Evolutionary conservation across 2,888 invertebrate genomes (phyloP).

Genomic region (Dryomyza anilis): DNA sequence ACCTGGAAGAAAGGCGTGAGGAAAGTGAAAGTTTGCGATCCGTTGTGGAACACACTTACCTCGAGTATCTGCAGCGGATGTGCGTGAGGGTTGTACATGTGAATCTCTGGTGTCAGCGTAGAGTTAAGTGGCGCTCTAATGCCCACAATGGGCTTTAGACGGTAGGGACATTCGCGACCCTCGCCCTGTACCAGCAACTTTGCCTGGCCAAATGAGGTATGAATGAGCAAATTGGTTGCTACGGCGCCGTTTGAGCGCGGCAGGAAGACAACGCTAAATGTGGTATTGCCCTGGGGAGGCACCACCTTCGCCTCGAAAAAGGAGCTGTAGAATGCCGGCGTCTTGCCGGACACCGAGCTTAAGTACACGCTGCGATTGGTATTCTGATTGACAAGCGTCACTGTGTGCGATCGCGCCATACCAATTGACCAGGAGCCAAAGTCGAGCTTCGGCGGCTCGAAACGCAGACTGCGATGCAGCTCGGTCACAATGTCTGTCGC

Average conservation of each 20-base stretch:
- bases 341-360: constrained; percentile 92
- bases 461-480: constrained; percentile 53
- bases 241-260: constrained; percentile 89
- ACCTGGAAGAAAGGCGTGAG: constrained; percentile 62
- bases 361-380: constrained; percentile 86
- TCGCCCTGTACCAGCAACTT: constrained; percentile 84
- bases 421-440: constrained; percentile 78
- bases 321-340: constrained; percentile 94
- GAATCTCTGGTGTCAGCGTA: constrained; percentile 84
- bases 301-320: constrained; percentile 96
- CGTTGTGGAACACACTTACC: constrained; percentile 59
- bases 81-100: constrained; percentile 93
- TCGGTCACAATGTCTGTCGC: constrained; percentile 37
- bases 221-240: constrained; percentile 87
- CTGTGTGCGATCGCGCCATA: constrained; percentile 82
- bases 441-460: constrained; percentile 63
- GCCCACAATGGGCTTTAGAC: constrained; percentile 87
- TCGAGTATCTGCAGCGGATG: constrained; percentile 83
- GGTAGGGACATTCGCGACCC: constrained; percentile 89
- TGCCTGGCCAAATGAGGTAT: constrained; percentile 91
- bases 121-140: constrained; percentile 91
- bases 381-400: constrained; percentile 86
- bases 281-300: constrained; percentile 88
- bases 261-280: constrained; percentile 94
- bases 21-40: not conserved